Evolutionary conservation across 2,113 vertebrate species (phyloP).

Genomic region (Aythya baeri): DNA sequence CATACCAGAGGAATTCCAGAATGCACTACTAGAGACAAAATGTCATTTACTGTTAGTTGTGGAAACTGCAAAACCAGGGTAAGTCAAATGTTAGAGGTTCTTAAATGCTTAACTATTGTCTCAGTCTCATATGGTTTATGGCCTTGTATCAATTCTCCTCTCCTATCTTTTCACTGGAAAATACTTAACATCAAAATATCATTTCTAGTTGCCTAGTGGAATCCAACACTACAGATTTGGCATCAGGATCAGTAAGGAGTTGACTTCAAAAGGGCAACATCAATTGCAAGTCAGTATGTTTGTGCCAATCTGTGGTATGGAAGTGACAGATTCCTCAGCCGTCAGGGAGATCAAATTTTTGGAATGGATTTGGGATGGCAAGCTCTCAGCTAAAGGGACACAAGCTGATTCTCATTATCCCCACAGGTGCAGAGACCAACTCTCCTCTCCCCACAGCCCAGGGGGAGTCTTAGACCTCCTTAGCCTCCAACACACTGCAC

Average conservation of each 20-base stretch:
- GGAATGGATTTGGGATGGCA: slow-evolving; percentile 1
- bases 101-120: neutral
- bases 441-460: neutral
- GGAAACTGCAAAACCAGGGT: neutral
- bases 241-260: neutral
- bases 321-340: neutral
- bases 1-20: neutral
- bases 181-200: neutral
- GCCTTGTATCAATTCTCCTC: neutral
- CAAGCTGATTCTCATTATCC: neutral
- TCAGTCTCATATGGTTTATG: neutral
- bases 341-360: neutral
- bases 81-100: neutral
- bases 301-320: neutral
- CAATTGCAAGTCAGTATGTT: neutral
- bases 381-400: neutral
- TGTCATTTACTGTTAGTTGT: neutral
- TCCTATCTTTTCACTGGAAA: neutral
- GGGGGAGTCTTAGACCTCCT: neutral
- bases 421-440: neutral
- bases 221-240: neutral
- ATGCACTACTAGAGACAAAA: neutral
- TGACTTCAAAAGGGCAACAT: slow-evolving; percentile 35
- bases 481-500: neutral
- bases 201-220: neutral